Evolutionary conservation across 1,140 invertebrate genomes (phyloP).

Genomic region (Anastrepha obliqua): DNA sequence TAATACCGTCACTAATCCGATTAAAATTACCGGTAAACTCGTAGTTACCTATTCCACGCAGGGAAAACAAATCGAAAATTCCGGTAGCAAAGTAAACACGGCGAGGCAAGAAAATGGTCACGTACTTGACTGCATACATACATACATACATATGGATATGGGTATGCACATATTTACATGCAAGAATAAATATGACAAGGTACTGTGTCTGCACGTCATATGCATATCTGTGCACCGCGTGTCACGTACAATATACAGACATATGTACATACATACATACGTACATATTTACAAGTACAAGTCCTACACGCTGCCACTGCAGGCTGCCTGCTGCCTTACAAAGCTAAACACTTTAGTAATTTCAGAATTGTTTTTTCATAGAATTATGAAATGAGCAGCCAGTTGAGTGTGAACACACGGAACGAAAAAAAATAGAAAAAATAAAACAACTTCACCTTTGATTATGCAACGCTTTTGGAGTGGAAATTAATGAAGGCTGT

Average conservation of each 20-base stretch:
- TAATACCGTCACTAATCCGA: slow-evolving; percentile 51
- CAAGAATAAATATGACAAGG: neutral
- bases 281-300: no score
- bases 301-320: no score
- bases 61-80: slow-evolving; percentile 20
- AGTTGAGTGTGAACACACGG: no score
- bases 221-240: neutral
- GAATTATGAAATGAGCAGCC: no score
- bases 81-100: slow-evolving; percentile 25
- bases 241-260: neutral
- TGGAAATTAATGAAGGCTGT: no score
- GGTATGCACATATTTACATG: neutral
- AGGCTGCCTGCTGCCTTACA: no score
- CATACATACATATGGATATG: neutral
- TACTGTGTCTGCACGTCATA: neutral
- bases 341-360: no score
- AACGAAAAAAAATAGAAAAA: no score
- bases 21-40: slow-evolving; percentile 45
- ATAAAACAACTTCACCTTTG: no score
- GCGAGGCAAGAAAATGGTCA: slow-evolving; percentile 21
- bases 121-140: neutral
- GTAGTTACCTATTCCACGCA: neutral
- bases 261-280: no score
- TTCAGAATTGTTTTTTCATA: no score
- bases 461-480: no score